Conservation (phyloP, 2,888 invertebrate genomes). For the Acrocera orbiculus region DNA sequence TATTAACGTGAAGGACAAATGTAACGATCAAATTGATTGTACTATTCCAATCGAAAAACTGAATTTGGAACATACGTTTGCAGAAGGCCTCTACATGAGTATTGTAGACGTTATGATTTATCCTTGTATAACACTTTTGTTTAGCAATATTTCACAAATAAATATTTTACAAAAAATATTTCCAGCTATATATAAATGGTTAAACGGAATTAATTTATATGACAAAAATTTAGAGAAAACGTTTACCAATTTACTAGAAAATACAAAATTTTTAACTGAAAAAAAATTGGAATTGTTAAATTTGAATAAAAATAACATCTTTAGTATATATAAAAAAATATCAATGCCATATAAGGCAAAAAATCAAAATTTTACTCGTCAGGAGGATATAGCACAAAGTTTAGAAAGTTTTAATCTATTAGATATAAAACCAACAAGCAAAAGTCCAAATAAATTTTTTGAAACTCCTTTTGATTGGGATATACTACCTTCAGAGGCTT, state of each 20-base stretch:
- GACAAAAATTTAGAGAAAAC: neutral
- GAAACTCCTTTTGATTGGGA: slow-evolving; percentile 44
- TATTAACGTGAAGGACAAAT: slow-evolving; percentile 35
- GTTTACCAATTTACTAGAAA: neutral
- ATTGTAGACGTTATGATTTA: slow-evolving; percentile 68
- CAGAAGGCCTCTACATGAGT: slow-evolving; percentile 68
- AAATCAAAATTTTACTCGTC: slow-evolving; percentile 56
- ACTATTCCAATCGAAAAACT: too few relatives aligned
- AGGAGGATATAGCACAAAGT: slow-evolving; percentile 50
- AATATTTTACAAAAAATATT: slow-evolving; percentile 24
- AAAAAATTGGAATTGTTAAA: neutral
- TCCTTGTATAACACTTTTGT: slow-evolving; percentile 46
- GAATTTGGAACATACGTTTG: slow-evolving; percentile 43
- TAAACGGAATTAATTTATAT: slow-evolving; percentile 22
- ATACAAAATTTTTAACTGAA: neutral
- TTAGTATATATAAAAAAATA: slow-evolving; percentile 50
- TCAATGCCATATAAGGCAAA: slow-evolving; percentile 59
- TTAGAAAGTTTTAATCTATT: slow-evolving; percentile 1
- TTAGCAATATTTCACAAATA: slow-evolving; percentile 25
- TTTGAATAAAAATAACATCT: neutral
- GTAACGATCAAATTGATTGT: slow-evolving; percentile 34
- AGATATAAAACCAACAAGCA: slow-evolving; percentile 2
- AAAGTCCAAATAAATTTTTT: slow-evolving; percentile 14
- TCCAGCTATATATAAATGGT: slow-evolving; percentile 50
- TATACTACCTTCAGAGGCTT: slow-evolving; percentile 44